These are phyloP conservation scores for Drosophila pseudoananassae DNA, from an alignment of 1,140 invertebrate species.

Conservation along the genomic window DNA sequence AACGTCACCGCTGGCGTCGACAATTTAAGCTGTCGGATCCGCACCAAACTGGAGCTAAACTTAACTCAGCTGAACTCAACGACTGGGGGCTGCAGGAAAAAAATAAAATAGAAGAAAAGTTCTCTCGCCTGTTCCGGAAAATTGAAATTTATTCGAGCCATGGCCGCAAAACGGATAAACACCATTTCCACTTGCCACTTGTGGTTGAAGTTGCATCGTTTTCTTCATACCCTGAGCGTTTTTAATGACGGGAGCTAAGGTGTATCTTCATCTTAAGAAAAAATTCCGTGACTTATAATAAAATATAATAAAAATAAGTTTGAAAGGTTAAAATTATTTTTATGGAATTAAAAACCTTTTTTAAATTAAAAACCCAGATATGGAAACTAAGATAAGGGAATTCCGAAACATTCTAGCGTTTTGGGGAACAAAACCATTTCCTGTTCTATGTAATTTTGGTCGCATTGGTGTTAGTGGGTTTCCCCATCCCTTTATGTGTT, in stretches of 20 bases:
- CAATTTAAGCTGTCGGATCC: conserved; percentile 71
- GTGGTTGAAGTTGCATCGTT: conserved; percentile 33
- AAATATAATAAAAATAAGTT: too few relatives aligned
- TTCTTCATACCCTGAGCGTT: conserved; percentile 1
- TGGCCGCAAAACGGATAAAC: conserved; percentile 70
- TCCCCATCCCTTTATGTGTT: conserved; percentile 22
- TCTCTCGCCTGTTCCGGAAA: conserved; percentile 51
- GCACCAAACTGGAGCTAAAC: conserved; percentile 10
- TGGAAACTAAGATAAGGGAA: conserved; percentile 10
- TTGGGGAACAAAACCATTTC: not conserved
- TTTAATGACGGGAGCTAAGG: not conserved
- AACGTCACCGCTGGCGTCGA: conserved; percentile 39
- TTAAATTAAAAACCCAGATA: not conserved
- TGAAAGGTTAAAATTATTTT: not conserved
- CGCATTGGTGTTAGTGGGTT: conserved; percentile 28
- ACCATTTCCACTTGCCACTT: conserved; percentile 79
- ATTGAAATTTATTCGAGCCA: conserved; percentile 75
- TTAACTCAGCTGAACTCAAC: conserved; percentile 7
- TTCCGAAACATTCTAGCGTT: not conserved
- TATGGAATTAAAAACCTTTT: not conserved
- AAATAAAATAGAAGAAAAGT: conserved; percentile 10
- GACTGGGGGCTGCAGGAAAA: conserved; percentile 1
- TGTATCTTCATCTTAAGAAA: not conserved
- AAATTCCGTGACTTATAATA: not conserved
- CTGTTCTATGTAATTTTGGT: not conserved